Base-by-base conservation (phyloP, 1,140 invertebrate genomes). In the Sycophila sp. region DNA sequence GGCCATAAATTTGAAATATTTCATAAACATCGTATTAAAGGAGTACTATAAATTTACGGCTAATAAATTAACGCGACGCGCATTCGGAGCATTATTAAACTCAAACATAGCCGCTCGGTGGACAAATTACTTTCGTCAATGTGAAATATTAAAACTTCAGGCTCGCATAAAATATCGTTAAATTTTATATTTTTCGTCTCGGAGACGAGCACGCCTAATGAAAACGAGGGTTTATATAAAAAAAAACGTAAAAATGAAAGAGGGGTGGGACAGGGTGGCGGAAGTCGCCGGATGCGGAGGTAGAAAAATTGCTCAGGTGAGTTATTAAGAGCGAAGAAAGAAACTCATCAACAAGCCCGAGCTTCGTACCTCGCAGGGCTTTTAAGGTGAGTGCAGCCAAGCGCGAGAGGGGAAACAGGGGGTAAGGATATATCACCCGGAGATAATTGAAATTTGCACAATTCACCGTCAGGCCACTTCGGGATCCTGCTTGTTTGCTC, bases 301-400 rank as follows among this genome's bases (percentile, higher is more conserved):
- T n/a, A n/a, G 17, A 51, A 49, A 47, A 60, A 67, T 47, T 34
- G 28, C 47, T 58, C 53, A 58, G 32, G 32, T 38, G 45, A 38
- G 36, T 19, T 49, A 42, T 63, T 51, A 51, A 49, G 34, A 30
- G 15, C 24, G 56, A 40, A 68, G 66, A 68, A 60, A 68, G 66
- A 68, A 68, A 68, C 66, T 68, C 42, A 68, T 60, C 56, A 68
- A 59, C 66, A 68, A 60, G n/a, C 55, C 30, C 17, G 19, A 13
- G 6, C 24, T 17, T 24, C 24, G 26, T 10, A 36, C 36, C 36
- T 66, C 34, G 22, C 34, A 30, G 45, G 19, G 8, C 17, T 49
- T 51, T 49, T 51, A 36, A 49, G n/a, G 36, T 17, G 22, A 38
- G 15, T 26, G n/a, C n/a, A n/a, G n/a, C n/a, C n/a, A n/a, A n/a